A percentile compares a stretch with the other conserved stretches of the same genome.
phyloP scores from a whole-genome alignment of 1,140 invertebrate genomes.

The Lucilia cuprina region DNA sequence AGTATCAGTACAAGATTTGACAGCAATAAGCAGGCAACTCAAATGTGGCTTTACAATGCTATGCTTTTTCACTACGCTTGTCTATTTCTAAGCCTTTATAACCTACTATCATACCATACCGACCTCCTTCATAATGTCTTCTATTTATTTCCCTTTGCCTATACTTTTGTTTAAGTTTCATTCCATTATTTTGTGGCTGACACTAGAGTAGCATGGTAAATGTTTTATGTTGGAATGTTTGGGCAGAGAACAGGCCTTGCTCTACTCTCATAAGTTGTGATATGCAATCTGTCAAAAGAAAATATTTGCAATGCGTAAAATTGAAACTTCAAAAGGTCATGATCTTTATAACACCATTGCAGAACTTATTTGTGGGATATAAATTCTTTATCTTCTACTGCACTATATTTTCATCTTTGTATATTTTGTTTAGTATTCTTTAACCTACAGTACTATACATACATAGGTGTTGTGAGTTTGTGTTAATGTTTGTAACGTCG shows the following conservation, averaged over 20 bases:
- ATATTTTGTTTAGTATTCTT: background rate
- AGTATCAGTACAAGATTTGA: constrained; percentile 34
- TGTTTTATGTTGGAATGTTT: background rate
- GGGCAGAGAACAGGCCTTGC: background rate
- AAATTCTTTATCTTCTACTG: background rate
- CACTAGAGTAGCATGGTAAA: background rate
- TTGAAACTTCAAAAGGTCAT: constrained; percentile 22
- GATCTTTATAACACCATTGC: constrained; percentile 10
- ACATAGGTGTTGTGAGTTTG: too few species aligned
- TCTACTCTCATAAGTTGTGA: constrained; percentile 10
- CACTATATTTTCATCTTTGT: background rate
- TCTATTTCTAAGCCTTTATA: background rate
- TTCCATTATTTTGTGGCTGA: constrained; percentile 9
- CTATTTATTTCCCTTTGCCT: background rate
- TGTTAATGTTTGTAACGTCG: too few species aligned
- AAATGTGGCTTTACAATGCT: constrained; percentile 20
- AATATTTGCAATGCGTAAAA: constrained; percentile 31
- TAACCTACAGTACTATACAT: too few species aligned
- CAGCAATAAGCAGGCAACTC: constrained; percentile 26
- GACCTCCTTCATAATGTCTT: background rate
- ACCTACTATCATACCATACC: background rate
- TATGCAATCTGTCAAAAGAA: constrained; percentile 27
- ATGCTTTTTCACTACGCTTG: constrained; percentile 30
- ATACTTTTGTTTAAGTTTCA: background rate
- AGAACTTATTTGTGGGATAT: background rate